These are phyloP conservation scores for Arion vulgaris DNA, from an alignment of 1,140 invertebrate genomes.

Conservation along the genomic window DNA sequence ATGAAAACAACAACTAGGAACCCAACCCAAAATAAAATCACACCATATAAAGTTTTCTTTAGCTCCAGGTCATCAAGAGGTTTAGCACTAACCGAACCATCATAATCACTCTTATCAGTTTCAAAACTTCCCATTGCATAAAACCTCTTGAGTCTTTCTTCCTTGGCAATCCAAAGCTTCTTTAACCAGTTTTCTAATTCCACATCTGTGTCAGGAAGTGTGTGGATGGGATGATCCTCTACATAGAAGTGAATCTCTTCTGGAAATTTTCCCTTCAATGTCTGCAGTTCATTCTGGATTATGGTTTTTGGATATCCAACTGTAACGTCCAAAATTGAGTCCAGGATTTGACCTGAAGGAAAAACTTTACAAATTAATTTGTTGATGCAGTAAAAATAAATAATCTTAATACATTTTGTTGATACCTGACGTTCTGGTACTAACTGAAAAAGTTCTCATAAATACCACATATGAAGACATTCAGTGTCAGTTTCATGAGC, in stretches of 20 bases:
- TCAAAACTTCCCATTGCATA: constrained; percentile 53
- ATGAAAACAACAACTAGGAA: constrained; percentile 45
- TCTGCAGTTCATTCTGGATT: constrained; percentile 60
- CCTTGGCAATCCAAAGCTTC: constrained; percentile 61
- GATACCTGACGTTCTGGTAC: too few species aligned
- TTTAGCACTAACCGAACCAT: not conserved
- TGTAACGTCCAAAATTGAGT: constrained; percentile 64
- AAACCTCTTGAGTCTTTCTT: constrained; percentile 55
- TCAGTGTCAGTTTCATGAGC: too few species aligned
- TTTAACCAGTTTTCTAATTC: constrained; percentile 58
- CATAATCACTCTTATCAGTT: constrained; percentile 3
- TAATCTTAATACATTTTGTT: too few species aligned
- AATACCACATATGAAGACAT: too few species aligned
- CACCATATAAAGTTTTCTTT: constrained; percentile 26
- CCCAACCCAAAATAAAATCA: constrained; percentile 44
- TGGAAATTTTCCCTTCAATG: constrained; percentile 61
- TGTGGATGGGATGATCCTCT: constrained; percentile 42
- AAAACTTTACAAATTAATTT: not conserved
- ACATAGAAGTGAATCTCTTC: constrained; percentile 65
- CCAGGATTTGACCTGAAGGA: constrained; percentile 58
- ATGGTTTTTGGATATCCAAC: constrained; percentile 63
- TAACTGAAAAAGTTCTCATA: too few species aligned
- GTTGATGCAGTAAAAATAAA: too few species aligned
- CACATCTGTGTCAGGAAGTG: constrained; percentile 46
- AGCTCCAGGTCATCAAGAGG: constrained; percentile 17